These are phyloP conservation scores for Atopsyche davidsoni DNA, from an alignment of 1,140 invertebrate species.

Conservation along the genomic window DNA sequence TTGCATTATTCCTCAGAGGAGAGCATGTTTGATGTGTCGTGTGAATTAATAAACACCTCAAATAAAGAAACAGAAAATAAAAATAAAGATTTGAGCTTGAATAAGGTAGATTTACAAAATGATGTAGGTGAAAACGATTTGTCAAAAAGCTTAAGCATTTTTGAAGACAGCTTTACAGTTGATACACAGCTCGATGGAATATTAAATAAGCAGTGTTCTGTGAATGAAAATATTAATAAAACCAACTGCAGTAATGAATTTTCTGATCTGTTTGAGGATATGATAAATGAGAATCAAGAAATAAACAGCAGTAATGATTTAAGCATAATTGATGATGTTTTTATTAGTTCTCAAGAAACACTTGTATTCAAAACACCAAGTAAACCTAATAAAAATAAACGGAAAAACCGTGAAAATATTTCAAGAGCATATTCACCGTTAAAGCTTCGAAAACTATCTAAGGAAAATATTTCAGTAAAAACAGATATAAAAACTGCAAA, in stretches of 20 bases:
- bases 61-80: too few relatives aligned
- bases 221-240: too few relatives aligned
- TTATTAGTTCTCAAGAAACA: slow-evolving; percentile 10
- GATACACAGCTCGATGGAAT: slow-evolving; percentile 36
- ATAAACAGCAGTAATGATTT: slow-evolving; percentile 12
- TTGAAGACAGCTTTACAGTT: slow-evolving; percentile 46
- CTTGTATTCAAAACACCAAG: slow-evolving; percentile 4
- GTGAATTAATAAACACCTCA: too few relatives aligned
- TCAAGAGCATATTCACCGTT: slow-evolving; percentile 1
- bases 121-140: slow-evolving; percentile 13
- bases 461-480: too few relatives aligned
- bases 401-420: slow-evolving; percentile 8
- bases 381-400: slow-evolving; percentile 1
- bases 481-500: too few relatives aligned
- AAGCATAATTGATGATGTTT: slow-evolving; percentile 16
- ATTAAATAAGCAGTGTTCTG: slow-evolving; percentile 24
- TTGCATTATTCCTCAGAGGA: too few relatives aligned
- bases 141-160: slow-evolving; percentile 42
- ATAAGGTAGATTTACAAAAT: too few relatives aligned
- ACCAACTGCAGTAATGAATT: too few relatives aligned
- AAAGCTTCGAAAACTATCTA: slow-evolving; percentile 2
- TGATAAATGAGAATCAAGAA: slow-evolving; percentile 13
- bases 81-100: too few relatives aligned
- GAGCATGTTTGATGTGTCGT: slow-evolving; percentile 22
- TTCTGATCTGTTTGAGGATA: slow-evolving; percentile 35